These are phyloP conservation scores for Tyrannus savana DNA, from an alignment of 2,113 vertebrate species.

Conservation along the genomic window DNA sequence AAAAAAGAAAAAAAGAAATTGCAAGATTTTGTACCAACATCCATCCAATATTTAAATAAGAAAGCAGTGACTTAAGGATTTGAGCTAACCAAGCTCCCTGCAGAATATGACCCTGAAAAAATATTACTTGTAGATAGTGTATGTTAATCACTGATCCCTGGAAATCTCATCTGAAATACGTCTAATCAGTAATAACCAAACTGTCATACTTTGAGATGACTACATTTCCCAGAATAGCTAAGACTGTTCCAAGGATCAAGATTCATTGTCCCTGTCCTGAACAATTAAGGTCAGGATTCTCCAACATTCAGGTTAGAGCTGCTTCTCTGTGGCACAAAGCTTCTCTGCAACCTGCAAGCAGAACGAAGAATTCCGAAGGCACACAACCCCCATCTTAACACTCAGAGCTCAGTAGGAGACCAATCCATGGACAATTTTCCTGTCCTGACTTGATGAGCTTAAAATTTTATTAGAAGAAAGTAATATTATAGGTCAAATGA, in stretches of 20 bases:
- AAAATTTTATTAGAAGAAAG: conserved; percentile 63
- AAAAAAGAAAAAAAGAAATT: background rate
- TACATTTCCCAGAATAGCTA: conserved; percentile 64
- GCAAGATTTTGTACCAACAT: background rate
- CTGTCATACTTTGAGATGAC: conserved; percentile 56
- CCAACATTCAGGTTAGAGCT: conserved; percentile 10
- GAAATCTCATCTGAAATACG: conserved; percentile 57
- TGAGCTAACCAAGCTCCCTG: background rate
- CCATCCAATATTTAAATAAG: background rate
- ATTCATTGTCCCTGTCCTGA: conserved; percentile 64
- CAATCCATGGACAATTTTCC: conserved; percentile 57
- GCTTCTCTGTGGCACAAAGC: background rate
- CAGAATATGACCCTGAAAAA: conserved; percentile 34
- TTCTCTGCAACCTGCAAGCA: background rate
- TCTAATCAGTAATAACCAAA: conserved; percentile 65
- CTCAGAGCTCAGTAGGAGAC: conserved; percentile 37
- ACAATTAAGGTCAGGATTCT: conserved; percentile 63
- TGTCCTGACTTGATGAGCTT: conserved; percentile 52
- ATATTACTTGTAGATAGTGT: conserved; percentile 34
- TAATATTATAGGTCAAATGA: conserved; percentile 52
- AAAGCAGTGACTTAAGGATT: background rate
- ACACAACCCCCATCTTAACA: background rate
- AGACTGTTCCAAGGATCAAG: conserved; percentile 49
- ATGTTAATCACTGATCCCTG: conserved; percentile 62
- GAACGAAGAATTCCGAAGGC: conserved; percentile 13